Evolutionary conservation across 2,888 invertebrate species (phyloP).

Genomic region (Mactromeris polynyma): DNA sequence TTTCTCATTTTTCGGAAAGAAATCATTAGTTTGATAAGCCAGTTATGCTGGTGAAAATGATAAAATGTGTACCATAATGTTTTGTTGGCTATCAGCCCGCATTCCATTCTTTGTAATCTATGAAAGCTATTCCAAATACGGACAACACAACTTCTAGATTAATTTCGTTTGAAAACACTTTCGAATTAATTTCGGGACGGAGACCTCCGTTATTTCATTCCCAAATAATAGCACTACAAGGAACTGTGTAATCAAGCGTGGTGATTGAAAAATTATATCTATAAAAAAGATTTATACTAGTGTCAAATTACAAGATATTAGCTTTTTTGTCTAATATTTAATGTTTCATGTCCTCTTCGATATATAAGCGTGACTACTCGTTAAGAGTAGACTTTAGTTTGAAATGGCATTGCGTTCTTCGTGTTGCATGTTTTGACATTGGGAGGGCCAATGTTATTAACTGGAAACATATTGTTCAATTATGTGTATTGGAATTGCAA

Average conservation of each 20-base stretch:
- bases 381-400: no score
- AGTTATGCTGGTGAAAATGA: background rate
- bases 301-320: no score
- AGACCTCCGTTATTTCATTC: background rate
- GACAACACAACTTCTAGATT: no score
- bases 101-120: no score
- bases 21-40: background rate
- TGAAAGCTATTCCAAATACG: no score
- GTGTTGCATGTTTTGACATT: background rate
- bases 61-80: background rate
- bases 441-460: background rate
- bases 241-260: background rate
- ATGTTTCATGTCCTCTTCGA: no score
- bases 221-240: background rate
- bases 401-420: no score
- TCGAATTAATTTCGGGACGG: no score
- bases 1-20: background rate
- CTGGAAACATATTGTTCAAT: background rate
- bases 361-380: no score
- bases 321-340: no score
- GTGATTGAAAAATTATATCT: background rate
- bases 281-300: background rate
- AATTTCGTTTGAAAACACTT: no score
- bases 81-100: background rate
- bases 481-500: background rate